A percentile compares a stretch with the other conserved stretches of the same genome.
Conservation (phyloP, 2,888 invertebrate species). For the Thelaira solivaga region DNA sequence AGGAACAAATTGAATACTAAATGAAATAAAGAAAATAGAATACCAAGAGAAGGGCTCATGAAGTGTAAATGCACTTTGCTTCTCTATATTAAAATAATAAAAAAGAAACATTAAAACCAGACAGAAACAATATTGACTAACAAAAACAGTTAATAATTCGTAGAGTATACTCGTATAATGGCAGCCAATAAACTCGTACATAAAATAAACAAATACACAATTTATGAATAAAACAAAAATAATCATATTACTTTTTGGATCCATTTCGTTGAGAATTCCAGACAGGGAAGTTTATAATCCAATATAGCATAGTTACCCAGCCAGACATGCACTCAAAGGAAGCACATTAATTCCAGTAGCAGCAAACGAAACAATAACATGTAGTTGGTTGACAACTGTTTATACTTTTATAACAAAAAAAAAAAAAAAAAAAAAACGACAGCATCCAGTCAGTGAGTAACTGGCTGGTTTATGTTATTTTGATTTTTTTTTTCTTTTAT, state of each 20-base stretch:
- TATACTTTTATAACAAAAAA: constrained; percentile 2
- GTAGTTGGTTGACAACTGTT: constrained; percentile 32
- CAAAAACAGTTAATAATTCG: constrained; percentile 37
- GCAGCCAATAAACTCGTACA: background rate
- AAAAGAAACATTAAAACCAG: constrained; percentile 34
- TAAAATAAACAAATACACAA: constrained; percentile 46
- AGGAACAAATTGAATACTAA: background rate
- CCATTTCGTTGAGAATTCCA: constrained; percentile 68
- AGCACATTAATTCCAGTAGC: constrained; percentile 39
- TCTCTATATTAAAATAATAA: constrained; percentile 7
- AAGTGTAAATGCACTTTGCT: constrained; percentile 34
- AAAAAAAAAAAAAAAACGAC: constrained; percentile 4
- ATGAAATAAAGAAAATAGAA: constrained; percentile 35
- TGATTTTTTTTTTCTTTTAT: constrained; percentile 5
- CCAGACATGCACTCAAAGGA: constrained; percentile 16
- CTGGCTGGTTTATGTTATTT: constrained; percentile 13
- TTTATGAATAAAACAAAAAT: constrained; percentile 40
- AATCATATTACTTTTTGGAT: constrained; percentile 75
- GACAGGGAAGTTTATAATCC: constrained; percentile 48
- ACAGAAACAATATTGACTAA: constrained; percentile 51
- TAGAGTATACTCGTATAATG: constrained; percentile 21
- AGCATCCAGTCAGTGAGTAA: background rate
- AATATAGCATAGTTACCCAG: constrained; percentile 35
- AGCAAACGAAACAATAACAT: background rate
- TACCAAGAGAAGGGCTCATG: constrained; percentile 39